phyloP scores from a whole-genome alignment of 2,888 invertebrate genomes.

The Parthenolecanium corni region DNA sequence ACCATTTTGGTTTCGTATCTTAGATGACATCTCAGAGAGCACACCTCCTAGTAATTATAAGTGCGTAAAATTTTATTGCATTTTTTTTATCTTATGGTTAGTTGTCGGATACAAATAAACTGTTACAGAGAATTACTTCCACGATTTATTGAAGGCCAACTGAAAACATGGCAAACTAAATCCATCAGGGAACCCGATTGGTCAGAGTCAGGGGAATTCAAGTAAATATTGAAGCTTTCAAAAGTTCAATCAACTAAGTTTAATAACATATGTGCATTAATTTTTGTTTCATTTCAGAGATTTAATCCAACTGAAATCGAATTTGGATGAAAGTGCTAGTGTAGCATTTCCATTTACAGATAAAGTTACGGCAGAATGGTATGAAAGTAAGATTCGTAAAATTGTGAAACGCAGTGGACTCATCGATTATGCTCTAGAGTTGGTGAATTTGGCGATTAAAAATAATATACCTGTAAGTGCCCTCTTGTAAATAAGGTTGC shows the following conservation, averaged over 20 bases:
- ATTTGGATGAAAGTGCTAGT: neutral
- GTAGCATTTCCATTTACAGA: neutral
- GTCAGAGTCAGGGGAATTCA: conserved; percentile 30
- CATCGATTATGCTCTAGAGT: conserved; percentile 14
- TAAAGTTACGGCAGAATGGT: conserved; percentile 8
- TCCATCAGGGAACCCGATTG: conserved; percentile 29
- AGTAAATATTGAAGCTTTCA: conserved; percentile 32
- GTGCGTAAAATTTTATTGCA: conserved; percentile 35
- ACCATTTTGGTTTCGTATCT: conserved; percentile 50
- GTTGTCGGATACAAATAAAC: too few species aligned
- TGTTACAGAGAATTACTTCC: conserved; percentile 7
- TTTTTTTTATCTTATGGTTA: neutral
- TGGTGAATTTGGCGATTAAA: conserved; percentile 15
- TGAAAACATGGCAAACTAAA: conserved; percentile 25
- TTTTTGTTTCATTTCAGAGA: neutral
- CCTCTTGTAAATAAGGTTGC: neutral
- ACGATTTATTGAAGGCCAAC: conserved; percentile 1
- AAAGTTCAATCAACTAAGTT: neutral
- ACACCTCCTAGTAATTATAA: conserved; percentile 53
- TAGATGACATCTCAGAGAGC: conserved; percentile 61
- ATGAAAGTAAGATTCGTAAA: conserved; percentile 14
- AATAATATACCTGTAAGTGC: conserved; percentile 5
- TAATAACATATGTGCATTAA: neutral
- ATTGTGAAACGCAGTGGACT: conserved; percentile 15
- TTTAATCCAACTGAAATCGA: neutral